Evolutionary conservation across 1,140 invertebrate genomes (phyloP).

Genomic region (Diorhabda carinulata): DNA sequence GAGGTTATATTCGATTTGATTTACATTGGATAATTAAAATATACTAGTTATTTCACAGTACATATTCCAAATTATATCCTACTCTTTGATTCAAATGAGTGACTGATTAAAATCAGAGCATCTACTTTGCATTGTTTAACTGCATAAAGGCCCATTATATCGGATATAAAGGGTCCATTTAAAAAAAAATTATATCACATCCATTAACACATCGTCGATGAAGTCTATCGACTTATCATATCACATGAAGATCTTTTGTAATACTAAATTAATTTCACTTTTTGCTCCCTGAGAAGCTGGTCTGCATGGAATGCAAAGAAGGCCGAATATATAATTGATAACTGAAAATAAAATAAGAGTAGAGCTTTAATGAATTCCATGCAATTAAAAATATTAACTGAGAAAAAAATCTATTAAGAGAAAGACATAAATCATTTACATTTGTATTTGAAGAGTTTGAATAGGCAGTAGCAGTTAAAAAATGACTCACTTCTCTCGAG

Average conservation of each 20-base stretch:
- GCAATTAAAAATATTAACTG: constrained; percentile 1
- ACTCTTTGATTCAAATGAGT: too few species aligned
- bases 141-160: neutral
- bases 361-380: neutral
- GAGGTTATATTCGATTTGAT: too few species aligned
- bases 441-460: neutral
- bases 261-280: neutral
- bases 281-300: neutral
- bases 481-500: neutral
- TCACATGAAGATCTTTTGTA: constrained; percentile 2
- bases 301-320: neutral
- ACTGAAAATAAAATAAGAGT: neutral
- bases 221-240: constrained; percentile 2
- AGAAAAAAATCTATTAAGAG: constrained; percentile 3
- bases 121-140: neutral
- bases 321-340: neutral
- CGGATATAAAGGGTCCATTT: neutral
- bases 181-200: neutral
- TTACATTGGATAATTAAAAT: too few species aligned
- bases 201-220: neutral
- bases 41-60: too few species aligned
- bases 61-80: too few species aligned
- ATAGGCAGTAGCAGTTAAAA: neutral
- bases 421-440: neutral
- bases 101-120: too few species aligned